phyloP scores from a whole-genome alignment of 1,140 invertebrate genomes.

The Trichogramma pretiosum region DNA sequence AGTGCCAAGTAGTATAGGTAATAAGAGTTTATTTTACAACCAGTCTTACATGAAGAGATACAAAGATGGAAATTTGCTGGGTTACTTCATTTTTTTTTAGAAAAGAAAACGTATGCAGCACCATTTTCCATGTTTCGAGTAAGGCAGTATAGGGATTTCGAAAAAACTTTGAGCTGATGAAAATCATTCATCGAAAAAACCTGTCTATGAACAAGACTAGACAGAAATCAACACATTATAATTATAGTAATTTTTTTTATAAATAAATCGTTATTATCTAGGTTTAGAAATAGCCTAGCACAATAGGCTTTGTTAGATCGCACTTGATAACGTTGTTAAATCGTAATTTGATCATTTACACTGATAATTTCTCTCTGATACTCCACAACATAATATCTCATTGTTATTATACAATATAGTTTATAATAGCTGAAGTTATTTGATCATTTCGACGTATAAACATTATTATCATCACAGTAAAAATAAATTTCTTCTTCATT shows the following conservation, averaged over 20 bases:
- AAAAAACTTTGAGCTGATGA: too few relatives aligned
- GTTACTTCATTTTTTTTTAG: background rate
- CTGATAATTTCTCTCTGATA: background rate
- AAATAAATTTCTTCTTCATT: constrained; percentile 41
- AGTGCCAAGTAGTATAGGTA: too few relatives aligned
- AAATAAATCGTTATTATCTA: background rate
- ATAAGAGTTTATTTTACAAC: too few relatives aligned
- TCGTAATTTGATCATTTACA: background rate
- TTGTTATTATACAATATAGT: constrained; percentile 28
- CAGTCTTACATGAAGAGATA: constrained; percentile 11
- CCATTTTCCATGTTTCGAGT: constrained; percentile 1
- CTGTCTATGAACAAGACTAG: background rate
- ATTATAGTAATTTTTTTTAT: too few relatives aligned
- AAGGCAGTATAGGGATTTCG: constrained; percentile 7
- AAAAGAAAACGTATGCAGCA: constrained; percentile 5
- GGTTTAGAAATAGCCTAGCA: background rate
- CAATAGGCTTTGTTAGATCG: background rate
- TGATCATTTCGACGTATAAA: constrained; percentile 45
- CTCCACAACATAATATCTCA: constrained; percentile 10
- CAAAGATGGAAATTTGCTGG: constrained; percentile 1
- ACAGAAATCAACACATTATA: too few relatives aligned
- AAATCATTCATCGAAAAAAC: too few relatives aligned
- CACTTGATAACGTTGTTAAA: constrained; percentile 13
- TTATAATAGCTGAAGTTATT: constrained; percentile 37
- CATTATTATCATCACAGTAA: constrained; percentile 50